phyloP scores from a whole-genome alignment of 2,888 invertebrate species.

The Lasioglossum calceatum region DNA sequence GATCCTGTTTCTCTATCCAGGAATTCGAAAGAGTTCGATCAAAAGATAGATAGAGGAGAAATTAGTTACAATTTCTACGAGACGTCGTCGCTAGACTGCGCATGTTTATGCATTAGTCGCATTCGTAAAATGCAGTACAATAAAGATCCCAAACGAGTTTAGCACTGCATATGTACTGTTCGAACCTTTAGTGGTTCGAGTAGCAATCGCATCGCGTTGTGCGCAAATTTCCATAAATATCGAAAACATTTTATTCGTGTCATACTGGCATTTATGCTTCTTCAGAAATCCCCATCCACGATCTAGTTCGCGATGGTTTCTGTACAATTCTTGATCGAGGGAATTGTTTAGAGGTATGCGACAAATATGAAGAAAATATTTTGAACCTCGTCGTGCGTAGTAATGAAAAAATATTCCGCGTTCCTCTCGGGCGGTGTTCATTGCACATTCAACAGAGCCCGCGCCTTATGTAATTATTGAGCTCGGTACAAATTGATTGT shows the following conservation, averaged over 20 bases:
- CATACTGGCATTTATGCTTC: neutral
- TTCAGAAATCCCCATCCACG: neutral
- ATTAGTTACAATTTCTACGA: neutral
- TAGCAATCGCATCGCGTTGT: neutral
- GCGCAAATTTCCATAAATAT: neutral
- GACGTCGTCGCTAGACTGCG: neutral
- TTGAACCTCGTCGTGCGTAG: neutral
- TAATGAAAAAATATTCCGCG: neutral
- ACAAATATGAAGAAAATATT: neutral
- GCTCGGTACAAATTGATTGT: slow-evolving; percentile 33
- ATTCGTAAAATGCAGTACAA: neutral
- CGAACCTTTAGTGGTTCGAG: neutral
- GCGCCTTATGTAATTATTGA: slow-evolving; percentile 43
- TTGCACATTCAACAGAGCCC: neutral
- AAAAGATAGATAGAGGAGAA: neutral
- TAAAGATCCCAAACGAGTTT: neutral
- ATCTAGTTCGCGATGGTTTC: neutral
- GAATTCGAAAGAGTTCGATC: neutral
- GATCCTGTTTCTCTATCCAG: neutral
- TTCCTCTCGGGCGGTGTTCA: neutral
- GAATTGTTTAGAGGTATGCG: neutral
- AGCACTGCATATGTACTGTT: neutral
- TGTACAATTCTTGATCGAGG: neutral
- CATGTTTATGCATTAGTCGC: neutral
- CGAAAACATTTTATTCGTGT: neutral